Evolutionary conservation across 1,140 invertebrate species (phyloP).

Genomic region (Tetramorium simillimum): DNA sequence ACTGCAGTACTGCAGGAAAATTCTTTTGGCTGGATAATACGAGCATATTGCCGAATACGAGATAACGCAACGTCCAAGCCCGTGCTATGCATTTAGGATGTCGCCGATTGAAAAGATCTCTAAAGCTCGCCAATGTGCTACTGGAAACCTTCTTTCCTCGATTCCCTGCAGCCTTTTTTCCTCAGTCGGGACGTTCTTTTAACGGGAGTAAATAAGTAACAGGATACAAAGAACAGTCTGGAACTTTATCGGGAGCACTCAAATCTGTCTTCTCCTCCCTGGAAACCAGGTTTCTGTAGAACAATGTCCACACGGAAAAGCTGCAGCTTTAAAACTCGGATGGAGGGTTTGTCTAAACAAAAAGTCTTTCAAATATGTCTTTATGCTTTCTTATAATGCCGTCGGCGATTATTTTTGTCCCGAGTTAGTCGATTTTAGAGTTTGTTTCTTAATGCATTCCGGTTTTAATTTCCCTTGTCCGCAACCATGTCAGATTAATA

Average conservation of each 20-base stretch:
- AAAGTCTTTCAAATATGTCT: constrained; percentile 30
- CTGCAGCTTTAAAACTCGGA: constrained; percentile 45
- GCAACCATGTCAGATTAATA: constrained; percentile 15
- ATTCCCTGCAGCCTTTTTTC: constrained; percentile 13
- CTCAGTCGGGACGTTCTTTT: constrained; percentile 62
- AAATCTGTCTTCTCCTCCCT: constrained; percentile 52
- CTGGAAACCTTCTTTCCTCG: constrained; percentile 38
- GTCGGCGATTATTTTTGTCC: background rate
- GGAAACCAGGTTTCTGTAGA: constrained; percentile 48
- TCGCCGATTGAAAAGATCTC: constrained; percentile 55
- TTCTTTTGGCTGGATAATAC: constrained; percentile 44
- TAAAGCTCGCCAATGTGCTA: constrained; percentile 49
- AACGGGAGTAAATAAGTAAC: constrained; percentile 70
- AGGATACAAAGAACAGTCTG: constrained; percentile 58
- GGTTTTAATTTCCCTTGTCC: background rate
- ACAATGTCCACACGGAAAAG: constrained; percentile 53
- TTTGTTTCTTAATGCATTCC: background rate
- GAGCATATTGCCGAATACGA: constrained; percentile 39
- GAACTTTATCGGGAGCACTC: constrained; percentile 59
- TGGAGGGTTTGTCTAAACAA: constrained; percentile 23
- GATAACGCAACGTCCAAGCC: constrained; percentile 32
- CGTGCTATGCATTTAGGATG: constrained; percentile 51
- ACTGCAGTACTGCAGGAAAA: constrained; percentile 36
- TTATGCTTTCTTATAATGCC: constrained; percentile 22
- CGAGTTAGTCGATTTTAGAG: background rate